phyloP scores from a whole-genome alignment of 2,797 vertebrate species.

The Anabas testudineus region DNA sequence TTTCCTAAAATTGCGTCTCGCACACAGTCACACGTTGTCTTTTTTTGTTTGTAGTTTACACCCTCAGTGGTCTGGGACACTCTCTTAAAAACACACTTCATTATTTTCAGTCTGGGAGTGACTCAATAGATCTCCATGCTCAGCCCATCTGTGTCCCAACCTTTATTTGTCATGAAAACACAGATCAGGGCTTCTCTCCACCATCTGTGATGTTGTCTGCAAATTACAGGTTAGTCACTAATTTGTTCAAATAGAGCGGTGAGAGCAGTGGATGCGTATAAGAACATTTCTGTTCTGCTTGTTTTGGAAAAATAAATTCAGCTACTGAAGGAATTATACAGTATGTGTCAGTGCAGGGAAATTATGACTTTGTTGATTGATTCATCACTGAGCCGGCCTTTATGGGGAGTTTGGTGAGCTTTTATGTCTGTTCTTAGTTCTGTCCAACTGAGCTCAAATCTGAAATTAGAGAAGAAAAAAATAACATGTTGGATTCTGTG shows the following conservation, averaged over 20 bases:
- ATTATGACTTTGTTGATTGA: constrained; percentile 53
- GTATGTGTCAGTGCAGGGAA: constrained; percentile 48
- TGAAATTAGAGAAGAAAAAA: constrained; percentile 17
- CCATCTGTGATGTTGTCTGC: constrained; percentile 57
- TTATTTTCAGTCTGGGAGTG: constrained; percentile 73
- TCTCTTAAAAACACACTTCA: constrained; percentile 69
- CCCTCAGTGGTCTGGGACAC: constrained; percentile 66
- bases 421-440: constrained; percentile 28
- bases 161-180: constrained; percentile 68
- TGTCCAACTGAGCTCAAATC: constrained; percentile 16
- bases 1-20: constrained; percentile 47
- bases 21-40: constrained; percentile 55
- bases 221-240: constrained; percentile 66
- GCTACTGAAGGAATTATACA: constrained; percentile 52
- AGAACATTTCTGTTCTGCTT: constrained; percentile 57
- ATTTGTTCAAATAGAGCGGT: constrained; percentile 70
- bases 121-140: constrained; percentile 63
- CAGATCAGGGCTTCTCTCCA: constrained; percentile 40
- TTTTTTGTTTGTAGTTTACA: constrained; percentile 69
- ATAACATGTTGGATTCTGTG: not conserved
- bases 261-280: constrained; percentile 30
- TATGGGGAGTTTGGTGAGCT: constrained; percentile 17
- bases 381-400: constrained; percentile 45
- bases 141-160: constrained; percentile 44
- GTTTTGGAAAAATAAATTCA: constrained; percentile 65